A percentile compares a stretch with the other conserved stretches of the same genome.
These are phyloP conservation scores for Aulostomus chinensis DNA, from an alignment of 2,797 vertebrate species.

Conservation along the genomic window DNA sequence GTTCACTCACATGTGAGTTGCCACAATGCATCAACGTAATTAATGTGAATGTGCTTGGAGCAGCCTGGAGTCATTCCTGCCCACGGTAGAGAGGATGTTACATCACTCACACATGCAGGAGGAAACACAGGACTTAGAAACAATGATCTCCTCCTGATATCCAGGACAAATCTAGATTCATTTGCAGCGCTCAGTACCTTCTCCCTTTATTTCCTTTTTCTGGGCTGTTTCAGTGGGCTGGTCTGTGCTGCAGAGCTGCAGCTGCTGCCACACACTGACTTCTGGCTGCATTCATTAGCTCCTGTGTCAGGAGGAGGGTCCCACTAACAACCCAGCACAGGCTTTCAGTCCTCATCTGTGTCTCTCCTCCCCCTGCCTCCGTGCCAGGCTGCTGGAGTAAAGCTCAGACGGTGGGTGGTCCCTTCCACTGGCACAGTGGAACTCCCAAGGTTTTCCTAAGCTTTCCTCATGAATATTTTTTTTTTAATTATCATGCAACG, in stretches of 20 bases:
- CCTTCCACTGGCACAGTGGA: too few species aligned
- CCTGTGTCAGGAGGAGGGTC: conserved; percentile 43
- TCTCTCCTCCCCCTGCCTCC: conserved; percentile 27
- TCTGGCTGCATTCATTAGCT: conserved; percentile 54
- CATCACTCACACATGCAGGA: too few species aligned
- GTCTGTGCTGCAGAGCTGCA: conserved; percentile 29
- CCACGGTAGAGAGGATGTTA: conserved; percentile 59
- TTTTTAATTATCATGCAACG: too few species aligned
- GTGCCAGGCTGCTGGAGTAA: conserved; percentile 34
- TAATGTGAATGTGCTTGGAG: conserved; percentile 67
- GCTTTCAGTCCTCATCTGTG: conserved; percentile 52
- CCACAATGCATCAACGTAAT: conserved; percentile 72
- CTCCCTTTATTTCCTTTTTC: conserved; percentile 2
- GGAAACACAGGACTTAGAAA: conserved; percentile 21
- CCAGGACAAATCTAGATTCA: conserved; percentile 2
- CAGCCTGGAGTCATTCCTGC: conserved; percentile 67
- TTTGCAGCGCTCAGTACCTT: too few species aligned
- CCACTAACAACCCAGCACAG: conserved; percentile 28
- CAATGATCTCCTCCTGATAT: conserved; percentile 10
- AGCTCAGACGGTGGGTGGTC: conserved; percentile 44
- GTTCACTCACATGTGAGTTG: conserved; percentile 69
- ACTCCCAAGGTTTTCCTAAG: too few species aligned
- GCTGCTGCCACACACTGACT: conserved; percentile 50
- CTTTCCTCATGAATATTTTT: too few species aligned
- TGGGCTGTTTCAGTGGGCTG: background rate